Base-by-base conservation (phyloP, 2,888 invertebrate species). In the Odontocolon sp. region DNA sequence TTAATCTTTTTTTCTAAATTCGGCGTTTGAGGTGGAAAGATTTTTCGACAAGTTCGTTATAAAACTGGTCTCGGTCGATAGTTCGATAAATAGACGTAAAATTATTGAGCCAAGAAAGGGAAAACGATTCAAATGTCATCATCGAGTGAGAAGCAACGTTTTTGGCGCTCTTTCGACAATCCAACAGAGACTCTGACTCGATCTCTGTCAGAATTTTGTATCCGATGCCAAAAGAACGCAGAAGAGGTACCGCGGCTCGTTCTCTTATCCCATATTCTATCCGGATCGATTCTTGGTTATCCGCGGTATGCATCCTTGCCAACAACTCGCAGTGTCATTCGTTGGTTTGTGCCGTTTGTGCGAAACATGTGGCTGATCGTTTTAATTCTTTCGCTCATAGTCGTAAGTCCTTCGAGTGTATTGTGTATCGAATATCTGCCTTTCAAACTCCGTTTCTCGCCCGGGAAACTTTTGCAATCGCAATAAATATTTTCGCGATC, bases 241-340 rank as follows among this genome's bases (percentile, higher is more conserved):
- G 31, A 33, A 47, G 54, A 33, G 38, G 57, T 11, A 8, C 14
- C 31, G 38, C 61, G 61, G 5, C 45, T 59, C 77, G 83, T 81
- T 86, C 84, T 70, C 83, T 84, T 85, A 85, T 85, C 82, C 82
- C 83, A 82, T 82, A 85, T 85, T 85, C 78, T 81, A 82, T 81
- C 80, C 79, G 79, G 82, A 84, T 83, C 82, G 78, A 84, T 84
- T 83, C 80, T 69, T 72, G 61, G 78, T 78, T 64, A 78, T 73
- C 75, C 59, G 47, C 70, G 77, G 70, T 66, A 79, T 71, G 67
- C 70, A 78, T 80, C 80, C 73, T 72, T 76, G 56, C 78, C 78
- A 80, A 73, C 71, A 40, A 36, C 26, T 78, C 80, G 78, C 82
- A 86, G 85, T 85, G 83, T 82, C 80, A 80, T 76, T 79, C 77